A percentile compares a stretch with the other conserved stretches of the same genome.
These are phyloP conservation scores for Nibea albiflora DNA, from an alignment of 2,113 vertebrate genomes.

Conservation along the genomic window DNA sequence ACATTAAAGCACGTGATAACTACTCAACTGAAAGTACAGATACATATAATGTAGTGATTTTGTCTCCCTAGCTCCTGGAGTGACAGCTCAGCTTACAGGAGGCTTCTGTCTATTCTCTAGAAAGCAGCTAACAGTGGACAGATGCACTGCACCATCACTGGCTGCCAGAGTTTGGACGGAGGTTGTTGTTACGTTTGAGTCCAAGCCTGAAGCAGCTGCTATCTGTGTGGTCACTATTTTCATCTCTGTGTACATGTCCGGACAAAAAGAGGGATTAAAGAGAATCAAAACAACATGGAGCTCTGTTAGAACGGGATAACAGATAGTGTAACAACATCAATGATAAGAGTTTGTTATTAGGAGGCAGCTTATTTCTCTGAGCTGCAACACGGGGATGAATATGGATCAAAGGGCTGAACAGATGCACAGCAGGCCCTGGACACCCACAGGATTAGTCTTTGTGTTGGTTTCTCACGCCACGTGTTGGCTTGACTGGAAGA, in stretches of 20 bases:
- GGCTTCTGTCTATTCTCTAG: slow-evolving; percentile 18
- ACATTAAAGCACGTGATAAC: not conserved
- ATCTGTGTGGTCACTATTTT: slow-evolving; percentile 42
- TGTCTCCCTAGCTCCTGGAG: not conserved
- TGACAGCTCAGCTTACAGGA: slow-evolving; percentile 23
- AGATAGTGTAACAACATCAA: slow-evolving; percentile 23
- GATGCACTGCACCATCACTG: slow-evolving; percentile 44
- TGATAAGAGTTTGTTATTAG: slow-evolving; percentile 26
- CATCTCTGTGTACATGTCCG: slow-evolving; percentile 9
- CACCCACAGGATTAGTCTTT: slow-evolving; percentile 72
- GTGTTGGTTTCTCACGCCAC: slow-evolving; percentile 33
- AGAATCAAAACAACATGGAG: slow-evolving; percentile 28
- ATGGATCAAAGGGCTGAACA: slow-evolving; percentile 74
- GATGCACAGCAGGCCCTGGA: slow-evolving; percentile 67
- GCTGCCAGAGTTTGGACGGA: slow-evolving; percentile 27
- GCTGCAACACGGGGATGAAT: slow-evolving; percentile 56
- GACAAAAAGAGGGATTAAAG: slow-evolving; percentile 44
- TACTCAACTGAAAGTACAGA: not conserved
- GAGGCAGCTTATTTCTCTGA: slow-evolving; percentile 57
- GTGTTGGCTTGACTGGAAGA: slow-evolving; percentile 33
- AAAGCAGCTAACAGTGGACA: not conserved
- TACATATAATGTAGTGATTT: not conserved
- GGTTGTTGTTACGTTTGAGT: slow-evolving; percentile 19
- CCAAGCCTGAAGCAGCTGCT: slow-evolving; percentile 38
- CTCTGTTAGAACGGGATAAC: not conserved